Conservation (phyloP, 1,140 invertebrate species). For the Panonychus citri region DNA sequence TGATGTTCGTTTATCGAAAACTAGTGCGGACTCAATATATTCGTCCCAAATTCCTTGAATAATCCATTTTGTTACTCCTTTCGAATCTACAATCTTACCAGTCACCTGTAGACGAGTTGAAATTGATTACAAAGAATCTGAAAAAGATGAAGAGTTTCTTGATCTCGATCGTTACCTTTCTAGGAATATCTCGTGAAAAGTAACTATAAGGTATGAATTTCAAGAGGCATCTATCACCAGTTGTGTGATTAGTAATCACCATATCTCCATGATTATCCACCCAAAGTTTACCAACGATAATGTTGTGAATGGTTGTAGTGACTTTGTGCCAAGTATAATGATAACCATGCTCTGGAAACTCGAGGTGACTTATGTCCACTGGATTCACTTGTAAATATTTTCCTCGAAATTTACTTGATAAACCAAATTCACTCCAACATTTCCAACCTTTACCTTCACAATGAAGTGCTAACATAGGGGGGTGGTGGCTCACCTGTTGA, state of each 20-base stretch:
- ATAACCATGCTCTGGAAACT: constrained; percentile 41
- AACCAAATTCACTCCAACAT: constrained; percentile 94
- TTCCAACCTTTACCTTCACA: constrained; percentile 65
- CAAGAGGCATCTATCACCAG: constrained; percentile 76
- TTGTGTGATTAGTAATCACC: constrained; percentile 72
- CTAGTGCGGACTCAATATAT: too few species aligned
- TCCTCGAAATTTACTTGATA: constrained; percentile 93
- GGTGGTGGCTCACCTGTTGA: constrained; percentile 73
- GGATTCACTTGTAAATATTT: constrained; percentile 85
- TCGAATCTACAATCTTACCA: too few species aligned
- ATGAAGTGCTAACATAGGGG: constrained; percentile 79
- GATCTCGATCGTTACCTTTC: too few species aligned
- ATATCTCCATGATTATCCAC: constrained; percentile 98
- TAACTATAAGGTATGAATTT: constrained; percentile 95
- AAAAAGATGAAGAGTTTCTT: too few species aligned
- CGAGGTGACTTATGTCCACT: constrained; percentile 56
- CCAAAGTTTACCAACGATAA: constrained; percentile 97
- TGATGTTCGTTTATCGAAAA: too few species aligned
- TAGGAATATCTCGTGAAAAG: constrained; percentile 89
- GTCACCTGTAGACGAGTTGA: too few species aligned
- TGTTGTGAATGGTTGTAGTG: constrained; percentile 95
- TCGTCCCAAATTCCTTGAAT: too few species aligned
- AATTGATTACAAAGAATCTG: too few species aligned
- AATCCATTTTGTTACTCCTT: too few species aligned
- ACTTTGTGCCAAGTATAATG: constrained; percentile 95